phyloP scores from a whole-genome alignment of 2,888 invertebrate species.

The Lithodes maja region DNA sequence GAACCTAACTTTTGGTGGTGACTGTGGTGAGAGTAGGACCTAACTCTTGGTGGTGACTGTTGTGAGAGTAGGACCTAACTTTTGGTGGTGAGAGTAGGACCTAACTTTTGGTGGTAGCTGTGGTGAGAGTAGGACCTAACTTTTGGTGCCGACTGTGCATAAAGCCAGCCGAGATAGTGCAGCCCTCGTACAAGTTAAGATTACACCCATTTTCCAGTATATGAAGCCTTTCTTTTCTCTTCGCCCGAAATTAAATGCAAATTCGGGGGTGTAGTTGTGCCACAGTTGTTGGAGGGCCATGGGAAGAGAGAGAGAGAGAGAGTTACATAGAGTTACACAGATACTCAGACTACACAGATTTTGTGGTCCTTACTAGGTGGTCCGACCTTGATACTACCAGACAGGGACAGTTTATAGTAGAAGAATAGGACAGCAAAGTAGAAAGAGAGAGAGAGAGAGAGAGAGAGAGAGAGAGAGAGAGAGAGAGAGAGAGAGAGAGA shows the following conservation, averaged over 20 bases:
- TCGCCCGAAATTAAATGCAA: background rate
- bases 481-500: conserved; percentile 2
- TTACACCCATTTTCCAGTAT: background rate
- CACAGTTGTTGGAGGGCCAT: background rate
- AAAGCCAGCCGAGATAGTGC: too few species aligned
- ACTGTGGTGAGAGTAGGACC: too few species aligned
- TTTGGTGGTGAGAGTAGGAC: too few species aligned
- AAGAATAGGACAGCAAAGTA: background rate
- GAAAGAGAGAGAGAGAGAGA: background rate
- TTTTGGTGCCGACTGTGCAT: too few species aligned
- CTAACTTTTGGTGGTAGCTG: too few species aligned
- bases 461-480: background rate
- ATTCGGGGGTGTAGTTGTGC: background rate
- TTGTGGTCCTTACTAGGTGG: too few species aligned
- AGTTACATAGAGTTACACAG: background rate
- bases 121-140: too few species aligned
- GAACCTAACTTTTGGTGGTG: too few species aligned
- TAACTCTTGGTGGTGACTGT: too few species aligned
- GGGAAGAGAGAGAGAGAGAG: background rate
- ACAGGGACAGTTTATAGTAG: background rate
- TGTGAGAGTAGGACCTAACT: too few species aligned
- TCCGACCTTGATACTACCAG: background rate
- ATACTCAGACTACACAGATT: too few species aligned
- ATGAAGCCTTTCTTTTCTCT: conserved; percentile 1
- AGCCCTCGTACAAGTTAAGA: background rate